Evolutionary conservation across 2,888 invertebrate species (phyloP).

Genomic region (Apamea epomidion): DNA sequence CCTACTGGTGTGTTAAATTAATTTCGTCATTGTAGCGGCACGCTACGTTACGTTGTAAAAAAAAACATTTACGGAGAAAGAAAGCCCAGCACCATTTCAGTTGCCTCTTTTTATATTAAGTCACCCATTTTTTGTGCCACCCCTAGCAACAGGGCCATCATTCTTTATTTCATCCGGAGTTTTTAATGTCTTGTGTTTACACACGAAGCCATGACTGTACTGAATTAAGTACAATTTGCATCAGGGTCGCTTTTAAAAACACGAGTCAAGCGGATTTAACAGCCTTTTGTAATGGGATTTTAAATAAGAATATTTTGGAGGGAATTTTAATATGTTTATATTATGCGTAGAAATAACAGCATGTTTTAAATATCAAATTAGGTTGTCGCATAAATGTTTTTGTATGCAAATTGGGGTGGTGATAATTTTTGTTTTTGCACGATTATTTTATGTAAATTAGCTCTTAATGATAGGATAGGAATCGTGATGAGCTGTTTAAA

Average conservation of each 20-base stretch:
- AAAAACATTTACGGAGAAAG: neutral
- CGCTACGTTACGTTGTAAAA: neutral
- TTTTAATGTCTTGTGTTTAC: constrained; percentile 61
- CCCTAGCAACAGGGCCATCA: constrained; percentile 36
- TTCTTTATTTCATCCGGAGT: constrained; percentile 52
- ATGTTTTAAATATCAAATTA: constrained; percentile 43
- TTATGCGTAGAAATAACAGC: constrained; percentile 31
- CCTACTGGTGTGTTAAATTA: neutral
- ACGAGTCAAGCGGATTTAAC: constrained; percentile 52
- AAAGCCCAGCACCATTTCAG: neutral
- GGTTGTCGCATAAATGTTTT: constrained; percentile 25
- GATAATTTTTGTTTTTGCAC: constrained; percentile 13
- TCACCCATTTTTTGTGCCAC: constrained; percentile 14
- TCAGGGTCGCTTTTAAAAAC: constrained; percentile 58
- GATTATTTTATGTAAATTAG: constrained; percentile 28
- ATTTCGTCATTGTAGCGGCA: neutral
- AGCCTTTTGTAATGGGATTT: constrained; percentile 50
- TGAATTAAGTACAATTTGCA: constrained; percentile 66
- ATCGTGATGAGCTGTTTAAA: neutral
- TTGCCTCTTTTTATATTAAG: neutral
- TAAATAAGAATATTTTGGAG: constrained; percentile 37
- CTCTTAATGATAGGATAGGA: constrained; percentile 15
- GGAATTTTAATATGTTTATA: constrained; percentile 46
- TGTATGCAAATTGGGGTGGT: constrained; percentile 34
- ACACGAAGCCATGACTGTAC: constrained; percentile 57